Evolutionary conservation across 2,113 vertebrate species (phyloP).

Genomic region (Xiphophorus maculatus): DNA sequence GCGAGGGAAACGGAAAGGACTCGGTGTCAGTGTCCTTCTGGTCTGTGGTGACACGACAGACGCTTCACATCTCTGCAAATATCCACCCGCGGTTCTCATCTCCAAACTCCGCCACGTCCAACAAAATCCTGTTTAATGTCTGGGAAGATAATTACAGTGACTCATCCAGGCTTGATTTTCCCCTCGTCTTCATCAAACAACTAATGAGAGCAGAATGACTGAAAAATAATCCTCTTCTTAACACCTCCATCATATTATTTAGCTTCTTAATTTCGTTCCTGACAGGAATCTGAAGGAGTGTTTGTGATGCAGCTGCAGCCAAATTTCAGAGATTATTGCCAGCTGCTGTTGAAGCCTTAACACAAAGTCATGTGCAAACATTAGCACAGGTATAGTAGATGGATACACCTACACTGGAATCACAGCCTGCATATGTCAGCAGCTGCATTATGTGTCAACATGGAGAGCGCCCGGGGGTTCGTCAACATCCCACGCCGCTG

Average conservation of each 20-base stretch:
- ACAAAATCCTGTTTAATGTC: neutral
- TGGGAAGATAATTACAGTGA: neutral
- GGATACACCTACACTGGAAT: slow-evolving; percentile 23
- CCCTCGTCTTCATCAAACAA: slow-evolving; percentile 5
- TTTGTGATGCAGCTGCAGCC: slow-evolving; percentile 55
- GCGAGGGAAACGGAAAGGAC: neutral
- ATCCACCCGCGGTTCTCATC: neutral
- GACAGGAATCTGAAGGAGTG: slow-evolving; percentile 29
- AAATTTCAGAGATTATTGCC: slow-evolving; percentile 66
- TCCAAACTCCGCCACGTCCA: neutral
- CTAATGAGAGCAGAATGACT: neutral
- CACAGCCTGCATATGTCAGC: slow-evolving; percentile 56
- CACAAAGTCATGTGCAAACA: slow-evolving; percentile 13
- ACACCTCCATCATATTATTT: slow-evolving; percentile 6
- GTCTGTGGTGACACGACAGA: slow-evolving; percentile 10
- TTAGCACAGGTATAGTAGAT: slow-evolving; percentile 1
- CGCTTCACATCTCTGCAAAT: neutral
- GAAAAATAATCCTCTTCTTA: slow-evolving; percentile 15
- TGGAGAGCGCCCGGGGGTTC: slow-evolving; percentile 54
- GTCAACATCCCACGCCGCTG: slow-evolving; percentile 69
- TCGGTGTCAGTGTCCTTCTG: neutral
- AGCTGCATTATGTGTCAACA: slow-evolving; percentile 64
- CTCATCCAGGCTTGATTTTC: neutral
- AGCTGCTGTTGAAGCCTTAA: slow-evolving; percentile 49
- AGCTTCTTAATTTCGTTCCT: slow-evolving; percentile 27